Conservation (phyloP, 2,113 vertebrate genomes). For the Ardeotis arabs region DNA sequence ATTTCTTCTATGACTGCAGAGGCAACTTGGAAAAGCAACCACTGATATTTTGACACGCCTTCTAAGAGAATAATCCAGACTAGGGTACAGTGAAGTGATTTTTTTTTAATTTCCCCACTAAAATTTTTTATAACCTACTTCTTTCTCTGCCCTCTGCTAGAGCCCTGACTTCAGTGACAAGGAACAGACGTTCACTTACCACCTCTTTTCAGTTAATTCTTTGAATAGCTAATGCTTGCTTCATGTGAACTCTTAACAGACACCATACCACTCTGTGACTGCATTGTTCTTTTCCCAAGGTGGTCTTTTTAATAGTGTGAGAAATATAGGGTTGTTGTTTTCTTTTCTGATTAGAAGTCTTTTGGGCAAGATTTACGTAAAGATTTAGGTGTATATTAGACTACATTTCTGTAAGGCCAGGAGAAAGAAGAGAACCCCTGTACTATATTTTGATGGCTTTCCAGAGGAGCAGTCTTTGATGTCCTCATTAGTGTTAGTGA, state of each 20-base stretch:
- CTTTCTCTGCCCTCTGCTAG: background rate
- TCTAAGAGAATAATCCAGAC: background rate
- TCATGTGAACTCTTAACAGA: constrained; percentile 14
- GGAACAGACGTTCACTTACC: constrained; percentile 10
- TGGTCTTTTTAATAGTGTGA: constrained; percentile 27
- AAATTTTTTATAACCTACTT: background rate
- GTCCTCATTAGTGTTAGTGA: background rate
- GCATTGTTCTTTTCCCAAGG: constrained; percentile 43
- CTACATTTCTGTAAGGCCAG: background rate
- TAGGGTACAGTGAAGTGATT: background rate
- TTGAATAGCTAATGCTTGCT: constrained; percentile 1
- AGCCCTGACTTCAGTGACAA: background rate
- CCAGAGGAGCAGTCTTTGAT: background rate
- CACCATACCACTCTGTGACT: background rate
- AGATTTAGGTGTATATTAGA: background rate
- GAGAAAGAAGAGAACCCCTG: background rate
- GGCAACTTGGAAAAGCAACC: background rate
- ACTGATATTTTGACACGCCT: background rate
- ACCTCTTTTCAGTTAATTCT: background rate
- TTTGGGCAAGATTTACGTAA: background rate
- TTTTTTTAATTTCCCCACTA: background rate
- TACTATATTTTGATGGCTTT: background rate
- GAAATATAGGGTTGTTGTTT: background rate
- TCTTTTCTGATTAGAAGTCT: constrained; percentile 46
- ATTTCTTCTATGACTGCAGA: background rate